Base-by-base conservation (phyloP, 1,140 invertebrate species). In the Drosophila pruinosa region DNA sequence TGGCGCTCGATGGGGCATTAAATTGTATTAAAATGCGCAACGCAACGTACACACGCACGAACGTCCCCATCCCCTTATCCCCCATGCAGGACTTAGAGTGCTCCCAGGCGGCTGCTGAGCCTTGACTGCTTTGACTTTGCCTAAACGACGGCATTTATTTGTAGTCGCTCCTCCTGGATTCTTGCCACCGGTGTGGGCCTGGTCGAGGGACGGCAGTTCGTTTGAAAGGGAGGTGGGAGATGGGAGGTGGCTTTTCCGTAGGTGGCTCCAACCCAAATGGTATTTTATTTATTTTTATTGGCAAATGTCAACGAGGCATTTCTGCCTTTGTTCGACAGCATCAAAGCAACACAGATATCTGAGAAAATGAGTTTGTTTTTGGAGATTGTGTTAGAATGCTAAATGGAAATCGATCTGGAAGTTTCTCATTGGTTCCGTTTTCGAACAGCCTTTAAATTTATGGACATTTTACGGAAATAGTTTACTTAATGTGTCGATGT, bases 221-320 rank as follows among this genome's bases (percentile, higher is more conserved):
- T n/a, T n/a, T 19, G 48, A 54, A 43, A 21, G 14, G 36, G 22
- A 47, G 28, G 34, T 31, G 34, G 50, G 71, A 48, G 48, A 0
- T 4, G 41, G 22, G 38, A 45, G 28, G 58, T 8, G 17, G 24
- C 31, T 39, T 26, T 39, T 14, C 14, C 14, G 63, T 68, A 61
- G 70, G 64, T 62, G 71, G 24, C 65, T 76, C 65, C 74, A 81
- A 61, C 56, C 62, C 77, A 78, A 88, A 88, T 75, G 78, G 67
- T 59, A 75, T 86, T 88, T 86, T 89, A 83, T 89, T 89, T 89
- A 77, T 77, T 89, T 89, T 83, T 83, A 89, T 89, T 89, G 83
- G 65, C 75, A 79, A 89, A 89, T 83, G 83, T 83, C 83, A 89
- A 89, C 75, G 78, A 89, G 80, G 64, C 80, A 64, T 86, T 72